phyloP scores from a whole-genome alignment of 2,113 vertebrate genomes.

The Heterotilapia buettikoferi region DNA sequence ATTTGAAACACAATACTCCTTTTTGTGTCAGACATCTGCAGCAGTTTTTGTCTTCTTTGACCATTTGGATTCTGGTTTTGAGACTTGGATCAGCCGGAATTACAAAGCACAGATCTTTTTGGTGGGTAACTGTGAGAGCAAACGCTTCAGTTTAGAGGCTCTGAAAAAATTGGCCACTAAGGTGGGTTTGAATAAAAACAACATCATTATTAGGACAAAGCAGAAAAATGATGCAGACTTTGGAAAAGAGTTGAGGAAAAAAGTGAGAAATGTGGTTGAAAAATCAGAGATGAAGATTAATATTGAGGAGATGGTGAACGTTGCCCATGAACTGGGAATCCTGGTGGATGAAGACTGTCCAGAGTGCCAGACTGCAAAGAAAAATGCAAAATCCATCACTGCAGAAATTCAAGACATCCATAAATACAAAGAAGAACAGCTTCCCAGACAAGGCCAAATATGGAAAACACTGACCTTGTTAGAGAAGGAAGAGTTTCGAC shows the following conservation, averaged over 20 bases:
- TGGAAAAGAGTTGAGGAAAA: no score
- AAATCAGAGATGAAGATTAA: not conserved
- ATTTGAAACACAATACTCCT: no score
- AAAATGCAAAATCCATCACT: conserved; percentile 42
- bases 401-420: conserved; percentile 14
- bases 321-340: conserved; percentile 49
- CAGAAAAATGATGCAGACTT: no score
- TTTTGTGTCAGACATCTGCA: no score
- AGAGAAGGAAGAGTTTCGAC: conserved; percentile 63
- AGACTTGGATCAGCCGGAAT: no score
- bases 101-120: no score
- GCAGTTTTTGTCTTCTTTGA: no score
- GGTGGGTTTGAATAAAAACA: no score
- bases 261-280: not conserved
- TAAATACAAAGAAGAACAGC: conserved; percentile 52
- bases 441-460: conserved; percentile 56
- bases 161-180: no score
- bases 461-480: conserved; percentile 58
- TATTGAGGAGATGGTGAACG: conserved; percentile 39
- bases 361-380: conserved; percentile 42
- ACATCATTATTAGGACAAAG: no score
- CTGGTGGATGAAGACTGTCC: conserved; percentile 53
- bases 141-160: no score
- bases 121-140: no score
- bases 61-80: not conserved